Conservation (phyloP, 2,113 vertebrate species). For the Engystomops pustulosus region DNA sequence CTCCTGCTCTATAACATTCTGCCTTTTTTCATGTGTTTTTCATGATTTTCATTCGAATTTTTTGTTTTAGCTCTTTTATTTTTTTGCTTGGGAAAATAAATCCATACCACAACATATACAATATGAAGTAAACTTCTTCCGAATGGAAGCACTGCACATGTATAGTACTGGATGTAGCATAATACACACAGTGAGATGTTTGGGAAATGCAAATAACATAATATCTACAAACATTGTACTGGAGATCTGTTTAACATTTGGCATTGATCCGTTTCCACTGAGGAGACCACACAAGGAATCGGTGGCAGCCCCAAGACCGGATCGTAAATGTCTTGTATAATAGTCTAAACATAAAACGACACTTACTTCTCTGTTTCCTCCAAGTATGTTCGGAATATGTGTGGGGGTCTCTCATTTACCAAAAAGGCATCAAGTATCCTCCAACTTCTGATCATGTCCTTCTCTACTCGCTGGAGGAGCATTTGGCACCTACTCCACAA, state of each 20-base stretch:
- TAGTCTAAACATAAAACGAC: constrained; percentile 48
- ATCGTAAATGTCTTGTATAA: constrained; percentile 45
- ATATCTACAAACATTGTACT: constrained; percentile 23
- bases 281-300: constrained; percentile 49
- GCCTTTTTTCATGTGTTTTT: no score
- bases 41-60: no score
- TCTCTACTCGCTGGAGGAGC: not conserved
- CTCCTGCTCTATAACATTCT: no score
- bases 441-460: constrained; percentile 28
- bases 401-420: constrained; percentile 10
- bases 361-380: constrained; percentile 17
- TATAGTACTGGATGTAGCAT: not conserved
- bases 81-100: no score
- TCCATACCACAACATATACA: no score
- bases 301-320: constrained; percentile 17
- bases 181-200: not conserved
- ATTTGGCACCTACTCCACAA: constrained; percentile 25
- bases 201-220: constrained; percentile 14
- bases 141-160: no score
- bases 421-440: constrained; percentile 28
- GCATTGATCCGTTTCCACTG: constrained; percentile 16
- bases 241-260: constrained; percentile 36
- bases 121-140: no score
- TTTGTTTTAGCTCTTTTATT: no score
- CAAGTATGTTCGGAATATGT: constrained; percentile 29